phyloP scores from a whole-genome alignment of 2,888 invertebrate genomes.

The Coelinius sp. region DNA sequence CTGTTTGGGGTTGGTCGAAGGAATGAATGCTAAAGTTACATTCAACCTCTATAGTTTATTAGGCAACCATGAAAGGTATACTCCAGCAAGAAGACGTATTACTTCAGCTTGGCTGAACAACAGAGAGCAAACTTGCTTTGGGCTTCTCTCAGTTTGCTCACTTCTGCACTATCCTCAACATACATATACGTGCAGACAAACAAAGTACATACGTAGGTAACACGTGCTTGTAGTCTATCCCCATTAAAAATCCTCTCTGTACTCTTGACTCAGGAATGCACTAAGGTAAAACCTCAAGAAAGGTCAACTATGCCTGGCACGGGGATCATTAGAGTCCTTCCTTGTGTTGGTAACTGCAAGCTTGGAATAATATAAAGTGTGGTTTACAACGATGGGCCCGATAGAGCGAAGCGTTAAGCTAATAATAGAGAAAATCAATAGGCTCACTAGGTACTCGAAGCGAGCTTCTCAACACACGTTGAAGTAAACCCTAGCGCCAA shows the following conservation, averaged over 20 bases:
- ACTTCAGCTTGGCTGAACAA: slow-evolving; percentile 17
- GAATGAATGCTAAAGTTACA: slow-evolving; percentile 9
- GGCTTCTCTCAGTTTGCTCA: slow-evolving; percentile 17
- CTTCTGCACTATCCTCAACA: slow-evolving; percentile 12
- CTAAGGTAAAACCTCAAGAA: neutral
- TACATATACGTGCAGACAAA: slow-evolving; percentile 6
- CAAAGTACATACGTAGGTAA: slow-evolving; percentile 5
- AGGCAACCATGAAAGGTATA: slow-evolving; percentile 1
- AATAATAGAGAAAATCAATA: slow-evolving; percentile 65
- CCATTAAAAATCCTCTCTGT: slow-evolving; percentile 3
- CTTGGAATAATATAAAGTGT: slow-evolving; percentile 21
- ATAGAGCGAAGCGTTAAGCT: slow-evolving; percentile 41
- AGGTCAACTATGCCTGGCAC: slow-evolving; percentile 19
- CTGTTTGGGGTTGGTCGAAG: neutral
- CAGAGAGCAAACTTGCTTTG: slow-evolving; percentile 20
- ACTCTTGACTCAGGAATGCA: slow-evolving; percentile 1
- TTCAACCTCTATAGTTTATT: slow-evolving; percentile 17
- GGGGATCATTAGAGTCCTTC: neutral
- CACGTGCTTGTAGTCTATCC: neutral
- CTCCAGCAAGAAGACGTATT: slow-evolving; percentile 8
- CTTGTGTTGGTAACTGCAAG: neutral
- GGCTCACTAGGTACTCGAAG: slow-evolving; percentile 23
- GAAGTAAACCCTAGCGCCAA: neutral
- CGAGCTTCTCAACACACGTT: slow-evolving; percentile 8
- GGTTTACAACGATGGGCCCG: slow-evolving; percentile 16